phyloP scores from a whole-genome alignment of 2,113 vertebrate species.

The Aphyosemion australe region DNA sequence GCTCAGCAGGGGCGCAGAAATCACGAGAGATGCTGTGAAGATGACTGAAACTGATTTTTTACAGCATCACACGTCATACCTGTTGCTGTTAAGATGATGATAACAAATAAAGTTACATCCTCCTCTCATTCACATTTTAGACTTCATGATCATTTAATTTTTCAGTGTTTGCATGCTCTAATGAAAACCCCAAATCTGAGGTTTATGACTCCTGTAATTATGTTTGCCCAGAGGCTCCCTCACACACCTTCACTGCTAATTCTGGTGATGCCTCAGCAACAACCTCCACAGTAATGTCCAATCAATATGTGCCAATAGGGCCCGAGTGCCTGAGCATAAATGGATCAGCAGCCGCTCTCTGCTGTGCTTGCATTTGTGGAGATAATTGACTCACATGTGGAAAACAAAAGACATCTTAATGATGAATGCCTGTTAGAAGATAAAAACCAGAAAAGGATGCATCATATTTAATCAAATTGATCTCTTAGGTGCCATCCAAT shows the following conservation, averaged over 20 bases:
- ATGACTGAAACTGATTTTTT: background rate
- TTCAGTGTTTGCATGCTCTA: background rate
- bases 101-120: background rate
- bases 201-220: background rate
- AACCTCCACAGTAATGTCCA: slow-evolving; percentile 16
- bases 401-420: slow-evolving; percentile 21
- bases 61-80: slow-evolving; percentile 45
- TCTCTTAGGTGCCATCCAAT: background rate
- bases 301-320: slow-evolving; percentile 42
- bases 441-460: slow-evolving; percentile 9
- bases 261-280: slow-evolving; percentile 17
- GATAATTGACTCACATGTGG: slow-evolving; percentile 40
- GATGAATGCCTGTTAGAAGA: slow-evolving; percentile 9
- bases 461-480: slow-evolving; percentile 3
- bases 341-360: slow-evolving; percentile 42
- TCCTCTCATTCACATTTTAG: too few species aligned
- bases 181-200: background rate
- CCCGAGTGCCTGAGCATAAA: slow-evolving; percentile 23
- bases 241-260: slow-evolving; percentile 12
- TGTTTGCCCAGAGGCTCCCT: slow-evolving; percentile 1
- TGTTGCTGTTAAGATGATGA: slow-evolving; percentile 54
- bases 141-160: background rate
- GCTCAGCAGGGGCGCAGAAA: slow-evolving; percentile 9
- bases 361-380: slow-evolving; percentile 36
- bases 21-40: slow-evolving; percentile 12